These are phyloP conservation scores for Heloderma charlesbogerti DNA, from an alignment of 2,113 vertebrate species.

Conservation along the genomic window DNA sequence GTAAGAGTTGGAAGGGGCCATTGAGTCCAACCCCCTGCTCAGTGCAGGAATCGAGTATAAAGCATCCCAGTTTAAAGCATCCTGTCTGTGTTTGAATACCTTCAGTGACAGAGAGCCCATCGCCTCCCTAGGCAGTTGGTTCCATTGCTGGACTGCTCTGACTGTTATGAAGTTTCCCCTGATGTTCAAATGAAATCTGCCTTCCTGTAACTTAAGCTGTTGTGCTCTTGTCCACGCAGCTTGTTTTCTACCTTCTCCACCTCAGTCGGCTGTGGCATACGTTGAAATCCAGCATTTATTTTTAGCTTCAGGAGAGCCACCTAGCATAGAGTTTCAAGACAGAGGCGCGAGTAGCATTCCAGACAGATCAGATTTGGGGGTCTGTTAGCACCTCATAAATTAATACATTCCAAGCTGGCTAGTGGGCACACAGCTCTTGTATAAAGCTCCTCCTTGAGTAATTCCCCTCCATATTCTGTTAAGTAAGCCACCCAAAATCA, in stretches of 20 bases:
- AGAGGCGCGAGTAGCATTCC: slow-evolving; percentile 19
- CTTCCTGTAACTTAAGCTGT: too few relatives aligned
- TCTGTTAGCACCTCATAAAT: slow-evolving; percentile 43
- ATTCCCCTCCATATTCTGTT: slow-evolving; percentile 17
- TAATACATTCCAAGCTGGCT: slow-evolving; percentile 8
- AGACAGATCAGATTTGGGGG: slow-evolving; percentile 33
- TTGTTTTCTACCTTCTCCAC: background rate
- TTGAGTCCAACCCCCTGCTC: too few relatives aligned
- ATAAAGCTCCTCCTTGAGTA: background rate
- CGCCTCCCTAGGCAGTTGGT: too few relatives aligned
- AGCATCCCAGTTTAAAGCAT: too few relatives aligned
- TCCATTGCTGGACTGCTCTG: too few relatives aligned
- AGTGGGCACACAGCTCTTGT: slow-evolving; percentile 33
- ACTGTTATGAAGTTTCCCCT: too few relatives aligned
- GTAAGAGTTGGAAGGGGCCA: too few relatives aligned
- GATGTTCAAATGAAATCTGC: too few relatives aligned
- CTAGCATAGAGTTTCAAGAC: slow-evolving; percentile 39
- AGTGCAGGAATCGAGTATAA: too few relatives aligned
- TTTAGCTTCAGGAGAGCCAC: slow-evolving; percentile 53
- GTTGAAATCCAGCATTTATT: slow-evolving; percentile 51
- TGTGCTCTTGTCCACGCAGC: rapidly evolving
- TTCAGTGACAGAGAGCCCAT: too few relatives aligned
- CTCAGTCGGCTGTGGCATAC: background rate
- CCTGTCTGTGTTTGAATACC: too few relatives aligned
- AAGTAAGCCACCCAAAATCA: background rate